Percentiles rank a stretch among this genome's conserved stretches.
These are phyloP conservation scores for Rhineura floridana DNA, from an alignment of 2,113 vertebrate genomes.

Conservation along the genomic window DNA sequence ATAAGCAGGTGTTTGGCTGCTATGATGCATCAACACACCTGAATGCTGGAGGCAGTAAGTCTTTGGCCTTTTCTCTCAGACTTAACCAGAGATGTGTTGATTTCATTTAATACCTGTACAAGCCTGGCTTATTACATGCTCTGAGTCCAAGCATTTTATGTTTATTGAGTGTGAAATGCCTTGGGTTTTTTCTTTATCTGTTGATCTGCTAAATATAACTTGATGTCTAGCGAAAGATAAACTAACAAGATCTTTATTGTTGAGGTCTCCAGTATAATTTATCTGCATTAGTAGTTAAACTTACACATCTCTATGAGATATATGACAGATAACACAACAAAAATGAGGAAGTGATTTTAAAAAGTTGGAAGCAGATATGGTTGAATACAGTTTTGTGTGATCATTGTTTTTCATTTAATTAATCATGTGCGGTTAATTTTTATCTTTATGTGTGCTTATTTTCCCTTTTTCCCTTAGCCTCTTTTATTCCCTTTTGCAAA, in stretches of 20 bases:
- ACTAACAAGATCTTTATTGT: too few species aligned
- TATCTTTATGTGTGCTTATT: too few species aligned
- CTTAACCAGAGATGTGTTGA: neutral
- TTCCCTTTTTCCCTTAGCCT: neutral
- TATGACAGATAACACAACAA: neutral
- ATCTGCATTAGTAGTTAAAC: neutral
- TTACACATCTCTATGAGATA: neutral
- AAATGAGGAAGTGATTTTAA: neutral
- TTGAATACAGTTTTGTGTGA: neutral
- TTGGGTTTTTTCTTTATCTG: neutral
- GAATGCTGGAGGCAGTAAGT: constrained; percentile 8
- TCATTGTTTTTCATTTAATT: neutral
- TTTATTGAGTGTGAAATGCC: neutral
- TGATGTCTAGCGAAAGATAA: neutral
- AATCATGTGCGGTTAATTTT: neutral
- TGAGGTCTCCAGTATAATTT: neutral
- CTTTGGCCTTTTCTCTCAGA: neutral
- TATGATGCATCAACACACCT: constrained; percentile 3
- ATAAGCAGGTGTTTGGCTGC: constrained; percentile 8
- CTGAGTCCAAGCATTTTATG: neutral
- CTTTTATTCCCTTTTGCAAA: too few species aligned
- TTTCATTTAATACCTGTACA: neutral
- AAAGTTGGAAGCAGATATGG: neutral
- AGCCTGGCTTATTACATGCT: neutral
- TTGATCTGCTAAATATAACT: neutral